A percentile compares a stretch with the other conserved stretches of the same genome.
phyloP scores from a whole-genome alignment of 2,797 vertebrate species.

The Mallotus villosus region DNA sequence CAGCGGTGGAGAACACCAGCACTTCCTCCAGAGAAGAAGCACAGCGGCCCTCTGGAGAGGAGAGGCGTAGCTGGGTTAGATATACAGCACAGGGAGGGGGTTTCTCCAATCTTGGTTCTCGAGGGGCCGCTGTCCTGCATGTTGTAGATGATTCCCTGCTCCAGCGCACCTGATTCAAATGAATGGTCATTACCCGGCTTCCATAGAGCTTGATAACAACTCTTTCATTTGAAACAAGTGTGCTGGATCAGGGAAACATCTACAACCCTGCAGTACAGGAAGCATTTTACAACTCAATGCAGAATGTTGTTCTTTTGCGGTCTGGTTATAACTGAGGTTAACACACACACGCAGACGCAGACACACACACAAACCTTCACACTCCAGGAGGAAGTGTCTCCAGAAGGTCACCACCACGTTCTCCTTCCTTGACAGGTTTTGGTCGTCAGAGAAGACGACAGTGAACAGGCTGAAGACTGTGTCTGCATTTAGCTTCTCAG shows the following conservation, averaged over 20 bases:
- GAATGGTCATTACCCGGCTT: too few relatives aligned
- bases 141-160: too few relatives aligned
- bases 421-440: conserved; percentile 58
- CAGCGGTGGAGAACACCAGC: conserved; percentile 81
- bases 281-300: too few relatives aligned
- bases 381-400: conserved; percentile 83
- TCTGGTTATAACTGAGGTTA: too few relatives aligned
- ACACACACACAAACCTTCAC: conserved; percentile 76
- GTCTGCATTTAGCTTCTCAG: conserved; percentile 74
- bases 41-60: conserved; percentile 79
- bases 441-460: conserved; percentile 63
- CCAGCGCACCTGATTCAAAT: too few relatives aligned
- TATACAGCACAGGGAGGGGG: neutral
- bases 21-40: conserved; percentile 83
- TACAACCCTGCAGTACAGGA: too few relatives aligned
- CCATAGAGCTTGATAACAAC: too few relatives aligned
- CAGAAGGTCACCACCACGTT: conserved; percentile 72
- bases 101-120: neutral
- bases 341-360: too few relatives aligned
- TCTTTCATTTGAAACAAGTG: too few relatives aligned
- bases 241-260: too few relatives aligned
- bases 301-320: too few relatives aligned
- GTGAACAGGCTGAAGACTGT: conserved; percentile 75
- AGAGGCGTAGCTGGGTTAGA: neutral
- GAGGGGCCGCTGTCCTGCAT: too few relatives aligned